These are phyloP conservation scores for Hyles lineata DNA, from an alignment of 2,888 invertebrate species.

Conservation along the genomic window DNA sequence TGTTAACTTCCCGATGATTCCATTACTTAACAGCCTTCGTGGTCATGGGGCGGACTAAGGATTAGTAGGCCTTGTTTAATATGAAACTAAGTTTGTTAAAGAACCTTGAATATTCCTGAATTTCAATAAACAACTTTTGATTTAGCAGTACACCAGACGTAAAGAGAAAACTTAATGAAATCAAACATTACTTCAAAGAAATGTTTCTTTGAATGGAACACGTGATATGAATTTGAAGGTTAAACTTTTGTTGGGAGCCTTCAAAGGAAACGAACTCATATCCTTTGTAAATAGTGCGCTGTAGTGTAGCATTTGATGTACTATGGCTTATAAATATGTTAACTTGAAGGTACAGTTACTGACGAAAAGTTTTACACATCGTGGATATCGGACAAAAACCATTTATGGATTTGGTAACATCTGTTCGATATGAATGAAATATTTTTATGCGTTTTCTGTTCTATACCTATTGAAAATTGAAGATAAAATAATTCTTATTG, in stretches of 20 bases:
- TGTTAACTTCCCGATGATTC: too few species aligned
- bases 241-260: not conserved
- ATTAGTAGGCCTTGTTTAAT: not conserved
- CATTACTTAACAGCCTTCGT: too few species aligned
- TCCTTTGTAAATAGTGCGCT: not conserved
- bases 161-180: slow-evolving; percentile 9
- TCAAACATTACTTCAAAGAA: slow-evolving; percentile 3
- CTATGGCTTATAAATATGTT: not conserved
- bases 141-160: not conserved
- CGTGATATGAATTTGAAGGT: slow-evolving; percentile 16
- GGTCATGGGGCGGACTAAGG: too few species aligned
- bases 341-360: slow-evolving; percentile 3
- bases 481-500: too few species aligned
- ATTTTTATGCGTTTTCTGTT: too few species aligned
- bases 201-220: slow-evolving; percentile 4
- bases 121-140: not conserved
- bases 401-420: too few species aligned
- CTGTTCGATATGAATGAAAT: too few species aligned
- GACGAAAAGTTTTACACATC: not conserved
- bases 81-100: not conserved
- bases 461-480: too few species aligned
- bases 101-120: not conserved
- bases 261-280: not conserved
- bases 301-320: not conserved
- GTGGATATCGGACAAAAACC: too few species aligned